Conservation (phyloP, 1,140 invertebrate species). For the Rhopalosiphum maidis region DNA sequence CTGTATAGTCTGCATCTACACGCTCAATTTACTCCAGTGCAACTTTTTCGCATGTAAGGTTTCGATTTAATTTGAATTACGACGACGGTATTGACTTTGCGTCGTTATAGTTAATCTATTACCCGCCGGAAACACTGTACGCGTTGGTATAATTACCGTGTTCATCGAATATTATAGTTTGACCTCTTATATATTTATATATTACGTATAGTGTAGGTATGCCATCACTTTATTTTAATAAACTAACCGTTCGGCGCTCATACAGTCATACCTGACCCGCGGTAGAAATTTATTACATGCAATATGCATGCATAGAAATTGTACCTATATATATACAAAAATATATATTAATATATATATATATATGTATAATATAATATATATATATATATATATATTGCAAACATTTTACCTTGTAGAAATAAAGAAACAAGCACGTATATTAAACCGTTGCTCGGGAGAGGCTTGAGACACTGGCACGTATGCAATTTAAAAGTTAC, state of each 20-base stretch:
- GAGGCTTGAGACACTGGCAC: not conserved
- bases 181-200: not conserved
- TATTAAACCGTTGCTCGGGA: slow-evolving; percentile 11
- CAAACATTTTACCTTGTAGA: not conserved
- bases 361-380: not conserved
- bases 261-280: not conserved
- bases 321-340: not conserved
- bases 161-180: slow-evolving; percentile 5
- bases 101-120: not conserved
- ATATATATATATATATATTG: not conserved
- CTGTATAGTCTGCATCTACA: not conserved
- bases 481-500: slow-evolving; percentile 32
- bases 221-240: not conserved
- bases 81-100: not conserved
- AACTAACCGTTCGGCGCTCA: not conserved
- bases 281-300: not conserved
- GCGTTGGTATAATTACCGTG: not conserved
- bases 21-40: not conserved
- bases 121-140: not conserved
- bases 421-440: not conserved
- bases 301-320: not conserved
- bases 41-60: not conserved
- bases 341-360: not conserved
- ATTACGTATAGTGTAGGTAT: not conserved
- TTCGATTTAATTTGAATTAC: slow-evolving; percentile 4